These are phyloP conservation scores for Danio jaintianensis DNA, from an alignment of 2,797 vertebrate genomes.

Conservation along the genomic window DNA sequence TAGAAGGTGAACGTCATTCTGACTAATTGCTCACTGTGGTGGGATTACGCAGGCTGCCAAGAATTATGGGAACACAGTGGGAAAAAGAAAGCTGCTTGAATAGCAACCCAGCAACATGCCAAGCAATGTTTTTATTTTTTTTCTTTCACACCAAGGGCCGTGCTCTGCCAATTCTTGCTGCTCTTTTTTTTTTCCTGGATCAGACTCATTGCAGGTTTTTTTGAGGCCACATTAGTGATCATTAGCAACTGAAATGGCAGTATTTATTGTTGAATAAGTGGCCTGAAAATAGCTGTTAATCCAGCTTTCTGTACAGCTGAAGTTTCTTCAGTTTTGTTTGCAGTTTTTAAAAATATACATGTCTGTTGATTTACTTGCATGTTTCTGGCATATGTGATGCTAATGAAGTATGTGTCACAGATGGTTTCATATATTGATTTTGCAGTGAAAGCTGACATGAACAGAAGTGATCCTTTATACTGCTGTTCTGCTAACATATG, in stretches of 20 bases:
- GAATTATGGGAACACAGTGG: conserved; percentile 50
- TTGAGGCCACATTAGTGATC: conserved; percentile 33
- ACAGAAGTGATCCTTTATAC: not conserved
- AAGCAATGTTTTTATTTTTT: conserved; percentile 38
- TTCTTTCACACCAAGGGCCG: conserved; percentile 35
- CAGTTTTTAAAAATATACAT: not conserved
- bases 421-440: conserved; percentile 22
- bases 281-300: conserved; percentile 46
- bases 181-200: conserved; percentile 35
- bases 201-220: conserved; percentile 17
- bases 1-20: conserved; percentile 62
- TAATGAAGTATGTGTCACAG: not conserved
- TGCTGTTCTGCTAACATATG: conserved; percentile 8
- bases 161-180: conserved; percentile 43
- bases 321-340: conserved; percentile 28
- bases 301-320: not conserved
- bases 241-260: conserved; percentile 57
- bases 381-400: conserved; percentile 17
- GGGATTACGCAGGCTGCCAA: conserved; percentile 66
- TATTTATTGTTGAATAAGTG: conserved; percentile 53
- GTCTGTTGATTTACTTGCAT: conserved; percentile 33
- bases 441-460: conserved; percentile 9
- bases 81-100: conserved; percentile 45
- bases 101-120: conserved; percentile 49
- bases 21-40: conserved; percentile 65